These are phyloP conservation scores for Glyphotaelius pellucidus DNA, from an alignment of 2,888 invertebrate genomes.

Conservation along the genomic window DNA sequence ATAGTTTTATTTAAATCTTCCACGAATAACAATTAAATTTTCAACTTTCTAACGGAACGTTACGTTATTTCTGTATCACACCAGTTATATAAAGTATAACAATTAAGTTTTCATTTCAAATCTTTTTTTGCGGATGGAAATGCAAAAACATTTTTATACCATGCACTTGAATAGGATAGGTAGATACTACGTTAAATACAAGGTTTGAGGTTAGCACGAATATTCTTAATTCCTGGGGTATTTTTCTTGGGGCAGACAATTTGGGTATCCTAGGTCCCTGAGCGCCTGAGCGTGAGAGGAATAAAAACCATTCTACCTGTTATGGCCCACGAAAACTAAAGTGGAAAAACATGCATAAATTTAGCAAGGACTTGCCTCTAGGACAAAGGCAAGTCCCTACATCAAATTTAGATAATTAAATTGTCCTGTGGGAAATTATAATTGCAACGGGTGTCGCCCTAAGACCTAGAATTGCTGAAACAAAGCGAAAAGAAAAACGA, in stretches of 20 bases:
- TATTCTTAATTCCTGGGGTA: constrained; percentile 12
- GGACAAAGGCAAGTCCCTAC: constrained; percentile 20
- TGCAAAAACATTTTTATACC: neutral
- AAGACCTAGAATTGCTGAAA: constrained; percentile 19
- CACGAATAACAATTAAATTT: neutral
- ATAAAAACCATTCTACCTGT: constrained; percentile 10
- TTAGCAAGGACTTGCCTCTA: constrained; percentile 6
- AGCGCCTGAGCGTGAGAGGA: constrained; percentile 7
- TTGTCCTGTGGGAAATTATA: constrained; percentile 30
- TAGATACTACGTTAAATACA: neutral
- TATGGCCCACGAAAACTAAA: constrained; percentile 6
- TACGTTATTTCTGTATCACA: neutral
- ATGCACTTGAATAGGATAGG: neutral
- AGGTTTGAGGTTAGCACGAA: neutral
- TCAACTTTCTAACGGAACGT: neutral
- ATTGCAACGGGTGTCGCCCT: constrained; percentile 13
- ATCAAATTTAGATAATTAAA: constrained; percentile 28
- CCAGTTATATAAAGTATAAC: neutral
- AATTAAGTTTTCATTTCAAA: neutral
- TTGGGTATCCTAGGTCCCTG: constrained; percentile 4
- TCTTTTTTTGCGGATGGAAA: neutral
- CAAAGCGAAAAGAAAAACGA: constrained; percentile 23
- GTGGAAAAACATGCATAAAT: constrained; percentile 29
- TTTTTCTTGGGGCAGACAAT: neutral
- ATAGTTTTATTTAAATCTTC: neutral